Percentiles rank a stretch among this genome's conserved stretches.
phyloP scores from a whole-genome alignment of 2,113 vertebrate species.

The Lagenorhynchus albirostris region DNA sequence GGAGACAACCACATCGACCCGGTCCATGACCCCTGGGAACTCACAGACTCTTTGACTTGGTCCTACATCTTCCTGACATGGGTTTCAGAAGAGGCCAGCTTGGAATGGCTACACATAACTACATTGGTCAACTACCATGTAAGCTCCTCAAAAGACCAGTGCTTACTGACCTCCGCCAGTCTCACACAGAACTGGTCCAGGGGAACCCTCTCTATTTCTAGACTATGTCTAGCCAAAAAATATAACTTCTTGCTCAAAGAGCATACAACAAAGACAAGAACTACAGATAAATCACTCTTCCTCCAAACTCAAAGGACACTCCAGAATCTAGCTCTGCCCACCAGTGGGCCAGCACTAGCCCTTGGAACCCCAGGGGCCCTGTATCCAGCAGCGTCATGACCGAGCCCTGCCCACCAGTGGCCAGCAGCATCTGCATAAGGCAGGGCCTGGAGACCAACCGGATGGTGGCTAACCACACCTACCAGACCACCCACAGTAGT shows the following conservation, averaged over 20 bases:
- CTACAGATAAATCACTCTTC: neutral
- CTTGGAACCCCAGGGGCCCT: too few species aligned
- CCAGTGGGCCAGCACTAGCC: too few species aligned
- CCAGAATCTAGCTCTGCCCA: too few species aligned
- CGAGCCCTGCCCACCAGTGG: too few species aligned
- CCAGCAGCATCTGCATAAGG: too few species aligned
- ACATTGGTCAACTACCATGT: neutral
- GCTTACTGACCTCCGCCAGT: neutral
- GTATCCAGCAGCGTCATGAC: too few species aligned
- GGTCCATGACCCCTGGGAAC: neutral
- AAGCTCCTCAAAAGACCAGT: neutral
- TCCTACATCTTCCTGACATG: neutral
- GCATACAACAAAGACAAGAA: neutral
- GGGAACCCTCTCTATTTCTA: neutral
- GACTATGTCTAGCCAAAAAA: neutral
- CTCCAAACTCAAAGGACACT: neutral
- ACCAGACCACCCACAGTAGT: too few species aligned
- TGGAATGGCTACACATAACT: neutral
- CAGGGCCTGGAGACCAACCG: too few species aligned
- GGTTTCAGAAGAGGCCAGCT: neutral
- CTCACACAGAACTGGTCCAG: neutral
- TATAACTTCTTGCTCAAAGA: neutral
- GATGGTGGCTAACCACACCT: too few species aligned
- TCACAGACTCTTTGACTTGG: neutral
- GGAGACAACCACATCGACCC: neutral